These are phyloP conservation scores for Benitochromis conjunctus DNA, from an alignment of 2,113 vertebrate genomes.

Conservation along the genomic window DNA sequence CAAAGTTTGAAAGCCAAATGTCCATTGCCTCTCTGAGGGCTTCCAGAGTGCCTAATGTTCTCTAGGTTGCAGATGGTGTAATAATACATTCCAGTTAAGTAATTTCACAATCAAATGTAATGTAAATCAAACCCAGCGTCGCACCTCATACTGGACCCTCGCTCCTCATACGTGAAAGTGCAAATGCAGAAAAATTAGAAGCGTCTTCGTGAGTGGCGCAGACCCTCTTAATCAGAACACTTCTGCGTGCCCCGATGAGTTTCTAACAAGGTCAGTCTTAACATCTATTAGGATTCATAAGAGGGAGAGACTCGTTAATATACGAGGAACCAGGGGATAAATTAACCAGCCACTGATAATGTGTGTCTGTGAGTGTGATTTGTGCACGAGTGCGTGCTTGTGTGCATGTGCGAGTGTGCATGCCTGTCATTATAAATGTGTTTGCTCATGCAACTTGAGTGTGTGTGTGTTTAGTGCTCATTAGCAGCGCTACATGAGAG, in stretches of 20 bases:
- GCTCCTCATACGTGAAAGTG: not conserved
- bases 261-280: slow-evolving; percentile 9
- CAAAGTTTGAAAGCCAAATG: not conserved
- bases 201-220: not conserved
- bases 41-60: not conserved
- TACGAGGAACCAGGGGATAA: not conserved
- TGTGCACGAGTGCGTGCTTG: not conserved
- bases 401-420: slow-evolving; percentile 15
- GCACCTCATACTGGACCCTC: not conserved
- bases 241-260: slow-evolving; percentile 9
- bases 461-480: not conserved
- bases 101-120: not conserved
- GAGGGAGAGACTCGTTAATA: not conserved
- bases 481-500: not conserved
- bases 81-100: not conserved
- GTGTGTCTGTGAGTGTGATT: slow-evolving; percentile 8
- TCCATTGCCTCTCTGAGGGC: not conserved
- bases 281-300: not conserved
- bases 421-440: slow-evolving; percentile 16
- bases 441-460: slow-evolving; percentile 5
- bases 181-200: not conserved
- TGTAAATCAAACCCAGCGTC: not conserved
- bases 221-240: not conserved
- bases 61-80: slow-evolving; percentile 10
- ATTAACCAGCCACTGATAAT: slow-evolving; percentile 5